Evolutionary conservation across 1,140 invertebrate genomes (phyloP), one percentile per base, ranked within the genome.

Genomic region (Gyrodactylus bullatarudis): DNA sequence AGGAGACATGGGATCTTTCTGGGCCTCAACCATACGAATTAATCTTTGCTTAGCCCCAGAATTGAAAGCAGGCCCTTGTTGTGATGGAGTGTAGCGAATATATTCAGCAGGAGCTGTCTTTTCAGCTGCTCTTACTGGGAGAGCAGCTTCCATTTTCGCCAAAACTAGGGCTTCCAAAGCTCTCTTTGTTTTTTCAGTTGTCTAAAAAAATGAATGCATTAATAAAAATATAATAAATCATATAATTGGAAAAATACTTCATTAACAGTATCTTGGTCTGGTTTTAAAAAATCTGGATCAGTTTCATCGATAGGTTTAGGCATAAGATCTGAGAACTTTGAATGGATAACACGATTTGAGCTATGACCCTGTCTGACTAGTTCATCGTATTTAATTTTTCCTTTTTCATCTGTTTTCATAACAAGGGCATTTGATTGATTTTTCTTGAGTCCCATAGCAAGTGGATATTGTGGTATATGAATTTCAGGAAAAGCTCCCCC

Each of bases 401-500:
- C 84, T 70, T 81, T 76, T 21, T 89, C 86, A 83, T 97, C 93
- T 21, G 96, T 81, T 78, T 95, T 89, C 0, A 98, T 86, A 2
- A 92, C 89, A 8, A 99, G 78, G 0, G 92, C 89, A 72, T 72
- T 72, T 8, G 78, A 76, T 34, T 76, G 77, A 24, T 75, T 74
- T 76, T 80, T 81, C 75, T 86, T 77, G 84, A 85, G 74, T 23
- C 81, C 80, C 84, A 94, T 88, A 75, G 87, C 87, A 26, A 98
- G 80, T 0, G 95, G 95, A 82, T 91, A 94, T 78, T 99, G 95
- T 0, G 91, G 91, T 20, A 97, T 87, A 79, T 87, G 88, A 74
- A 98, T 93, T 83, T 99, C 95, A 0, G 95, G 94, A 81, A 92
- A 99, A 0, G 95, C 90, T 19, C 95, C 95, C 2, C 95, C 95